These are phyloP conservation scores for Drosophila rhopaloa DNA, from an alignment of 1,140 invertebrate genomes.

Conservation along the genomic window DNA sequence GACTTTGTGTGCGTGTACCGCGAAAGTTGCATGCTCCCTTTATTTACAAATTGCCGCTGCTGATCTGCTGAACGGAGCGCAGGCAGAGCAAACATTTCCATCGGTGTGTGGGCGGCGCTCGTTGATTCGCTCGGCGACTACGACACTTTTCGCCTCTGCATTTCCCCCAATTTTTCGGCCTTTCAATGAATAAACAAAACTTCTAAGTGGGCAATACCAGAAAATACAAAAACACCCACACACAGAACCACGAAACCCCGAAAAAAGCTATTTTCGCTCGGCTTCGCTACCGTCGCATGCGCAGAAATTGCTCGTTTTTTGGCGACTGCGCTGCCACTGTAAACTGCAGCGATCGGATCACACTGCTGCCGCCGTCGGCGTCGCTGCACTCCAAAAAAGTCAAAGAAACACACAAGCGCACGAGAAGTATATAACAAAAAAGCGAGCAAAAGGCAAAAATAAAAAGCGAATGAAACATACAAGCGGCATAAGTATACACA, in stretches of 20 bases:
- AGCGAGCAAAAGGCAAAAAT: slow-evolving; percentile 40
- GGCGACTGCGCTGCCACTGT: slow-evolving; percentile 23
- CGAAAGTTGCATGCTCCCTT: slow-evolving; percentile 23
- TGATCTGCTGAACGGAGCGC: slow-evolving; percentile 9
- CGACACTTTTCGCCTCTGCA: slow-evolving; percentile 29
- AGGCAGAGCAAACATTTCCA: slow-evolving; percentile 29
- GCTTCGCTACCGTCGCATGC: slow-evolving; percentile 13
- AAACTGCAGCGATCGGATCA: slow-evolving; percentile 37
- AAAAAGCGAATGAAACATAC: slow-evolving; percentile 40
- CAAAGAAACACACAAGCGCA: slow-evolving; percentile 18
- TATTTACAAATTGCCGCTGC: slow-evolving; percentile 18
- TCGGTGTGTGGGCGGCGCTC: slow-evolving; percentile 27
- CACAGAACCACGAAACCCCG: slow-evolving; percentile 2
- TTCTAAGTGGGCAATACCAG: slow-evolving; percentile 31
- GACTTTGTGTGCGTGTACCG: slow-evolving; percentile 4
- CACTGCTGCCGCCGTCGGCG: slow-evolving; percentile 13
- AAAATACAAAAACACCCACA: background rate
- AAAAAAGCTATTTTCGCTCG: slow-evolving; percentile 19
- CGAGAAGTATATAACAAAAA: slow-evolving; percentile 51
- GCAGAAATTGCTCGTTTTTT: slow-evolving; percentile 22
- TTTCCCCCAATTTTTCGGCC: slow-evolving; percentile 21
- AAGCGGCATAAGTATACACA: slow-evolving; percentile 40
- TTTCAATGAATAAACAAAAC: slow-evolving; percentile 49
- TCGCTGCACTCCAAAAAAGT: slow-evolving; percentile 26
- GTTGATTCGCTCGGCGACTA: slow-evolving; percentile 8